Evolutionary conservation across 2,113 vertebrate species (phyloP).

Genomic region (Tachysurus vachellii): DNA sequence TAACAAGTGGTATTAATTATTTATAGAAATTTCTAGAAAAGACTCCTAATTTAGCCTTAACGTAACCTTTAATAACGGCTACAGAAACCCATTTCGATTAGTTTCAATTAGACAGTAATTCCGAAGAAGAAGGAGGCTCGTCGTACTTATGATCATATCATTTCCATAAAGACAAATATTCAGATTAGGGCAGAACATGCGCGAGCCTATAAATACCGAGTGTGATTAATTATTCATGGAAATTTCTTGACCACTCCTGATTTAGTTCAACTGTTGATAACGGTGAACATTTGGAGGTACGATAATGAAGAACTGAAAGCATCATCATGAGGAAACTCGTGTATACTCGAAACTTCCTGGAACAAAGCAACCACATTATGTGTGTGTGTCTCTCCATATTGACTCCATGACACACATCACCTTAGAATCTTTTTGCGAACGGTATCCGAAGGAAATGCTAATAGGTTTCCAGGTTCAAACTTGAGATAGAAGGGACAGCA

Average conservation of each 20-base stretch:
- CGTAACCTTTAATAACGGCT: constrained; percentile 1
- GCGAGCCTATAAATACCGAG: not conserved
- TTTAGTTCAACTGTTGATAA: not conserved
- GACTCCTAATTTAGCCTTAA: not conserved
- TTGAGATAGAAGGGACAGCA: not conserved
- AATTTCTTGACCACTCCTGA: not conserved
- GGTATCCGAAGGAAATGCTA: not conserved
- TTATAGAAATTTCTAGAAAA: not conserved
- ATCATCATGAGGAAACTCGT: not conserved
- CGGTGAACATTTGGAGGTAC: not conserved
- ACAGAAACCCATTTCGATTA: not conserved
- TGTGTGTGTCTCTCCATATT: not conserved
- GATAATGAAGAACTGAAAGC: not conserved
- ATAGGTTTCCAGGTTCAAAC: not conserved
- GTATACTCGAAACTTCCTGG: constrained; percentile 6
- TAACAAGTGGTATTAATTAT: not conserved
- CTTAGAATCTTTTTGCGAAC: not conserved
- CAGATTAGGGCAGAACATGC: not conserved
- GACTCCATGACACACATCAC: not conserved
- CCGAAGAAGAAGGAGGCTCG: not conserved
- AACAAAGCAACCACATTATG: not conserved
- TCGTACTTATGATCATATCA: not conserved
- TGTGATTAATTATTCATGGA: not conserved
- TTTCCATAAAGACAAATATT: not conserved
- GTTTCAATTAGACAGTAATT: not conserved